phyloP scores from a whole-genome alignment of 2,888 invertebrate species.

The Drosophila picticornis region DNA sequence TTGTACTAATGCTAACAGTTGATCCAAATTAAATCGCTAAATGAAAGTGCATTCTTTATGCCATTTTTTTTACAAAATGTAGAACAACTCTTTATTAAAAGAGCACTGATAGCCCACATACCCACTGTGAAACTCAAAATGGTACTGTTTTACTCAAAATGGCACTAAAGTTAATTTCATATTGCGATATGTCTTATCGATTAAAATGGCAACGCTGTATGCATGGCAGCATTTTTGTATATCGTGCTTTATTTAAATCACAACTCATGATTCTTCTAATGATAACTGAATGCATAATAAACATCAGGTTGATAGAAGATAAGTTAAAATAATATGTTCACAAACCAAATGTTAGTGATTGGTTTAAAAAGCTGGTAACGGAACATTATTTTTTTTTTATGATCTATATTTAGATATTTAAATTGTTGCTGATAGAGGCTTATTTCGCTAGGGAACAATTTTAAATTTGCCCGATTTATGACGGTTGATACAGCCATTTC shows the following conservation, averaged over 20 bases:
- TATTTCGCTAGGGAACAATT: not conserved
- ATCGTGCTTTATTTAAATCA: constrained; percentile 6
- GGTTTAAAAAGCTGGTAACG: not conserved
- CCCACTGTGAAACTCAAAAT: constrained; percentile 21
- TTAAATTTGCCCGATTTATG: not conserved
- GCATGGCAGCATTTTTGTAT: constrained; percentile 5
- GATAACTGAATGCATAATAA: not conserved
- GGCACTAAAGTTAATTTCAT: not conserved
- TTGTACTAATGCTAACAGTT: constrained; percentile 6
- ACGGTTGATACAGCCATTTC: not conserved
- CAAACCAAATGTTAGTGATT: not conserved
- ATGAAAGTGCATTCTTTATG: accelerated
- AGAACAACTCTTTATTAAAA: not conserved
- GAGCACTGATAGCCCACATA: not conserved
- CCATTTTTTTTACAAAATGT: not conserved
- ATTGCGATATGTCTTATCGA: constrained; percentile 19
- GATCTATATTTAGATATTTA: not conserved
- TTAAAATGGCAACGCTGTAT: not conserved
- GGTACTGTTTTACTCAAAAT: constrained; percentile 19
- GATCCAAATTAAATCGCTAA: not conserved
- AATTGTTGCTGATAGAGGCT: not conserved
- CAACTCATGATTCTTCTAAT: not conserved
- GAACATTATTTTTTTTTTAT: not conserved
- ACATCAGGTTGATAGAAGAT: not conserved
- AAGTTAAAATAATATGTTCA: not conserved